Conservation (phyloP, 1,140 invertebrate genomes). For the Pseudomyrmex cubaensis region DNA sequence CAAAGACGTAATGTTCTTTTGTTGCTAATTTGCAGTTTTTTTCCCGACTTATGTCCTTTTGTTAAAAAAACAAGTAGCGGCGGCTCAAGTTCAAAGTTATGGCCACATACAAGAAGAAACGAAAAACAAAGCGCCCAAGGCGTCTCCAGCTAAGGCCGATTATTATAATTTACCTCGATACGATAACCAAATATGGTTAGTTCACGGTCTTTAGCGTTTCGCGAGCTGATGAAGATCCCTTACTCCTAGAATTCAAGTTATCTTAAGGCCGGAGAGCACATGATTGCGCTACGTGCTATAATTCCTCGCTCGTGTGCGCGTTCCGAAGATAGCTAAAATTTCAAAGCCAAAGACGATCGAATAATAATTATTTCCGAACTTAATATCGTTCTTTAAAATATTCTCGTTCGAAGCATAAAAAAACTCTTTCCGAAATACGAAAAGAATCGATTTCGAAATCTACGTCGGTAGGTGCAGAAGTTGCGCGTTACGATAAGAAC, state of each 20-base stretch:
- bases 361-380: conserved; percentile 38
- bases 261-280: conserved; percentile 23
- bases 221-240: conserved; percentile 18
- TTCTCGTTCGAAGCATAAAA: background rate
- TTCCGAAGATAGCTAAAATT: background rate
- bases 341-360: conserved; percentile 33
- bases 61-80: background rate
- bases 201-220: conserved; percentile 4
- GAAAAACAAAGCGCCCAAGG: background rate
- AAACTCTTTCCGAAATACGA: background rate
- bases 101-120: background rate
- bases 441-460: conserved; percentile 26
- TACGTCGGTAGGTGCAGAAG: background rate
- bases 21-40: background rate
- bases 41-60: background rate
- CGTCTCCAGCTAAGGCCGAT: background rate
- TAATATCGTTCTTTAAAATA: conserved; percentile 22
- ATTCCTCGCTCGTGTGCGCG: background rate
- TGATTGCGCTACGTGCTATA: conserved; percentile 13
- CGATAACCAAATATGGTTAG: conserved; percentile 24
- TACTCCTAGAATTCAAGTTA: conserved; percentile 28
- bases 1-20: background rate
- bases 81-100: background rate
- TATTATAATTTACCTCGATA: conserved; percentile 39
- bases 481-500: background rate